Base-by-base conservation (phyloP, 2,113 vertebrate species). In the Progne subis region DNA sequence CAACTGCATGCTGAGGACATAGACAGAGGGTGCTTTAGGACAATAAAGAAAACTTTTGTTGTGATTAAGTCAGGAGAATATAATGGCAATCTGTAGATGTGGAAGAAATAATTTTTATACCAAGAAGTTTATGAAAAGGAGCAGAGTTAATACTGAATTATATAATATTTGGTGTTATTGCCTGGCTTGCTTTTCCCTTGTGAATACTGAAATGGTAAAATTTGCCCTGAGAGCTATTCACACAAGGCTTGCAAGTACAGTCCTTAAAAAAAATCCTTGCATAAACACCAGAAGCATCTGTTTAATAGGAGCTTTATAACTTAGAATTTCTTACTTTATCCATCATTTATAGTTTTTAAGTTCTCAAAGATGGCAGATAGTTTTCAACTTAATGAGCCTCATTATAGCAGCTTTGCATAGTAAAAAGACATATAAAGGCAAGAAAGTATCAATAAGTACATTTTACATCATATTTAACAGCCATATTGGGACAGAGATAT, bases 341-440 rank as follows among this genome's bases (percentile, higher is more conserved):
- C 82, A 52, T 79, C 47, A 37, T 84, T 85, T 90, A 59, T n/a
- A 26, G 18, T 32, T 77, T 77, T 88, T 68, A 87, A 65, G 26
- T 76, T 21, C 37, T 80, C 59, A 69, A 87, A 71, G 31, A 34
- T n/a, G 18, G 18, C 64, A 37, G 67, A 84, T 72, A 81, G 41
- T 87, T 94, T 68, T 92, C 82, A 91, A 47, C 24, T 60, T 91
- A 88, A 91, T 60, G 50, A 95, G 39, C 23, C 37, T 83, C 50
- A 46, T 88, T 67, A 63, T 34, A 74, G 31, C 31, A 85, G 20
- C 18, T 85, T 92, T 85, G 59, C 25, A 11, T 32, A 56, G n/a
- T 56, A 84, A 91, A 44, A 86, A 86, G 29, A 9, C 37, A 68
- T 29, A 52, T 78, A 84, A 87, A 89, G 18, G 18, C 56, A 92